These are phyloP conservation scores for Catagonus wagneri DNA, from an alignment of 2,113 vertebrate species.

Conservation along the genomic window DNA sequence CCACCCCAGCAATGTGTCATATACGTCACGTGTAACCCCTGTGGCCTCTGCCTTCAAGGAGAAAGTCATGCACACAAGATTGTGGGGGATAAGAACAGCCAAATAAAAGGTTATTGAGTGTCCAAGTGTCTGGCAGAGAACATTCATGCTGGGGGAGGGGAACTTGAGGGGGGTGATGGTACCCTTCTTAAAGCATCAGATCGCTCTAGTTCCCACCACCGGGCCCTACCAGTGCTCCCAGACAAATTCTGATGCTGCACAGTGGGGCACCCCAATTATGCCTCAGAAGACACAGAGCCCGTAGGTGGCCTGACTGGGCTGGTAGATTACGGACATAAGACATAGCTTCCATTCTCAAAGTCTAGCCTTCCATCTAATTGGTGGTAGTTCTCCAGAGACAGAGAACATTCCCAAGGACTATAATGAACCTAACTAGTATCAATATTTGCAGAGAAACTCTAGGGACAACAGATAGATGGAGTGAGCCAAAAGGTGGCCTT, in stretches of 20 bases:
- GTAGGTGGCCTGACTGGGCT: neutral
- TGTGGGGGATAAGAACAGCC: neutral
- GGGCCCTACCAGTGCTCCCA: neutral
- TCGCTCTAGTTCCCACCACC: neutral
- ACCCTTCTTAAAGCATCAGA: neutral
- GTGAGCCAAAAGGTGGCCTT: neutral
- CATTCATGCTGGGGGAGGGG: neutral
- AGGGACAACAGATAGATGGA: neutral
- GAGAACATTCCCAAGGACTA: neutral
- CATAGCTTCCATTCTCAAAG: neutral
- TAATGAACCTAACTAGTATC: neutral
- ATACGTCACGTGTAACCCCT: neutral
- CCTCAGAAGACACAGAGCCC: neutral
- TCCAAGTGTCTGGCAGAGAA: neutral
- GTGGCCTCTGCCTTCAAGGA: neutral
- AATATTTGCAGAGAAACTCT: neutral
- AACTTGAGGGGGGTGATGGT: rapidly evolving
- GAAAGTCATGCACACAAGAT: neutral
- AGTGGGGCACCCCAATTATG: neutral
- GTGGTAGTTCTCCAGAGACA: neutral
- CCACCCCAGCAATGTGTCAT: neutral
- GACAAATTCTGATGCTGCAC: neutral
- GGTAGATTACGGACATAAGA: neutral
- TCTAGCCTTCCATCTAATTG: neutral
- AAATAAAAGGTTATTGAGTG: neutral